Conservation (phyloP, 2,797 vertebrate genomes). For the Sebastes trivittatus region DNA sequence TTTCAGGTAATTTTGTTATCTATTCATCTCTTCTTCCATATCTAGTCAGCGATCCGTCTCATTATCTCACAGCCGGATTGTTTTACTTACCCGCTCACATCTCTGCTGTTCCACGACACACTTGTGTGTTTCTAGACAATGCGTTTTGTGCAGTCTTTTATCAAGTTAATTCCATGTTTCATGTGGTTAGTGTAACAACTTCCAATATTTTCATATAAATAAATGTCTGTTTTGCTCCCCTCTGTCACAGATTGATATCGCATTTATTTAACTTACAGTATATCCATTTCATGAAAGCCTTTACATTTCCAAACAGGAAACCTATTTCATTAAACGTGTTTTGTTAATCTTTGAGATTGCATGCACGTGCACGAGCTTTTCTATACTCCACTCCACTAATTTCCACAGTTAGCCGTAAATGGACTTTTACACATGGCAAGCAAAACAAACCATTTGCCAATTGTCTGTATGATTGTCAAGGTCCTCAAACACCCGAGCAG, state of each 20-base stretch:
- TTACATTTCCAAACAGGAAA: slow-evolving; percentile 6
- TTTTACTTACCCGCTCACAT: slow-evolving; percentile 45
- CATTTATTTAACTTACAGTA: neutral
- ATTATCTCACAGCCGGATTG: slow-evolving; percentile 71
- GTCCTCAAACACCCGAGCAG: neutral
- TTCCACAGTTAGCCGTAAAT: neutral
- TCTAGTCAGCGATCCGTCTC: slow-evolving; percentile 67
- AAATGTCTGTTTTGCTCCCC: neutral
- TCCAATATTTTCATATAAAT: slow-evolving; percentile 14
- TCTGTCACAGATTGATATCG: neutral
- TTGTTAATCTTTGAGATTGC: neutral
- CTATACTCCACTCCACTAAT: neutral
- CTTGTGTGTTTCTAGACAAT: slow-evolving; percentile 28
- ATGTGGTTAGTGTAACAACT: slow-evolving; percentile 8
- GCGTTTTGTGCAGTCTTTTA: slow-evolving; percentile 13
- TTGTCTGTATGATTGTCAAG: neutral
- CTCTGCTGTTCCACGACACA: slow-evolving; percentile 34
- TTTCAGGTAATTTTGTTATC: slow-evolving; percentile 83
- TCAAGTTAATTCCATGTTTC: slow-evolving; percentile 3
- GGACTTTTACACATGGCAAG: neutral
- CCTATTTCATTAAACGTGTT: neutral
- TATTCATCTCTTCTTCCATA: slow-evolving; percentile 70
- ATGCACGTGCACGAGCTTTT: neutral
- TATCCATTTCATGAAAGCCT: neutral
- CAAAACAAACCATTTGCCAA: neutral